Conservation (phyloP, 2,888 invertebrate species). For the Patella pellucida region DNA sequence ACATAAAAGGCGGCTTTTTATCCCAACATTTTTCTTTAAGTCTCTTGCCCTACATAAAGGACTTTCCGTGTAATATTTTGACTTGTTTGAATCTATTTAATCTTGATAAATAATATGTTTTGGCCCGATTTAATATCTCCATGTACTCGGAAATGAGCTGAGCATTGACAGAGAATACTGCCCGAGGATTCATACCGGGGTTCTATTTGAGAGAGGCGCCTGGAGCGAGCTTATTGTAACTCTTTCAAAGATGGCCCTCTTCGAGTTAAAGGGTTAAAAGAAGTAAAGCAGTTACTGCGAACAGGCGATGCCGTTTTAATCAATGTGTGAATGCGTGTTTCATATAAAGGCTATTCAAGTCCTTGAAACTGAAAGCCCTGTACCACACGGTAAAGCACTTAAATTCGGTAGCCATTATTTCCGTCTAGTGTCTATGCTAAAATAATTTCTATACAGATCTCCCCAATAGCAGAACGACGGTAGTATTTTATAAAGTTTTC, state of each 20-base stretch:
- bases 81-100: conserved; percentile 19
- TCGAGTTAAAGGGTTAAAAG: conserved; percentile 20
- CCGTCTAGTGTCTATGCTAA: conserved; percentile 1
- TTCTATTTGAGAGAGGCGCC: conserved; percentile 10
- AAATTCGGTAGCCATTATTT: conserved; percentile 5
- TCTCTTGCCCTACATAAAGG: too few species aligned
- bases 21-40: too few species aligned
- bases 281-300: conserved; percentile 12
- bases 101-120: conserved; percentile 27
- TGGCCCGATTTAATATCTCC: conserved; percentile 24
- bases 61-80: background rate
- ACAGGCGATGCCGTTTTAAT: conserved; percentile 22
- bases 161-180: conserved; percentile 15
- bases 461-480: background rate
- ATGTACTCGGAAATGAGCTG: conserved; percentile 22
- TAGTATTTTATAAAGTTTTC: too few species aligned
- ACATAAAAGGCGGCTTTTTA: too few species aligned
- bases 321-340: conserved; percentile 17
- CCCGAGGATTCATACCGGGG: conserved; percentile 13
- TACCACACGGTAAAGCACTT: conserved; percentile 11
- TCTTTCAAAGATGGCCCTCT: conserved; percentile 20
- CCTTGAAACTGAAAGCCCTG: conserved; percentile 5
- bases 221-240: conserved; percentile 19
- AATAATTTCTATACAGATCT: conserved; percentile 6
- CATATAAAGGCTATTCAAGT: conserved; percentile 9